Conservation (phyloP, 1,140 invertebrate species). For the Trichoplusia ni region DNA sequence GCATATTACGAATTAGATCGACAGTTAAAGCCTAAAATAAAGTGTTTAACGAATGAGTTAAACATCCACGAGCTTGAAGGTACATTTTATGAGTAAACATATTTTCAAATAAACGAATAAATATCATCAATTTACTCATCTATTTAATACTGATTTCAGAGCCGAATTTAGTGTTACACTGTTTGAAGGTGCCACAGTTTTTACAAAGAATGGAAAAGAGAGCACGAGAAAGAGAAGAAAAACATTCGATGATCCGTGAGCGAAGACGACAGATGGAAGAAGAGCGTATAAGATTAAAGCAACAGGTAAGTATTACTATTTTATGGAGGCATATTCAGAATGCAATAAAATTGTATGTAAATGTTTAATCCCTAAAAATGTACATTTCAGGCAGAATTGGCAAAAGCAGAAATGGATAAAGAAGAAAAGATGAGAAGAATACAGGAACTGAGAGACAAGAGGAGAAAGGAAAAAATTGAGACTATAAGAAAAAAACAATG, state of each 20-base stretch:
- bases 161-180: slow-evolving; percentile 76
- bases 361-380: too few species aligned
- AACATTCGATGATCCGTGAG: slow-evolving; percentile 83
- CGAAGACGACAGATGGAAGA: slow-evolving; percentile 83
- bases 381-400: slow-evolving; percentile 64
- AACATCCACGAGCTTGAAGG: slow-evolving; percentile 70
- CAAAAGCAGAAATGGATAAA: slow-evolving; percentile 81
- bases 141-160: slow-evolving; percentile 50
- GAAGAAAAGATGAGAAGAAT: slow-evolving; percentile 83
- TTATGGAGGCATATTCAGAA: too few species aligned
- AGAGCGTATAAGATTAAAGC: slow-evolving; percentile 81
- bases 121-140: not conserved
- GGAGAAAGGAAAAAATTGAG: slow-evolving; percentile 83
- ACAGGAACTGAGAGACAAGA: slow-evolving; percentile 82
- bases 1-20: slow-evolving; percentile 82
- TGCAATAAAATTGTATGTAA: too few species aligned
- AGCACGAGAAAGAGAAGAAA: slow-evolving; percentile 83
- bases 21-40: slow-evolving; percentile 82
- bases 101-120: not conserved
- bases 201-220: slow-evolving; percentile 85
- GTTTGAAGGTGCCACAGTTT: slow-evolving; percentile 83
- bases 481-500: slow-evolving; percentile 82
- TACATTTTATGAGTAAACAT: too few species aligned
- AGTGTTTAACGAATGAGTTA: slow-evolving; percentile 81
- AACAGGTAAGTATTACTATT: slow-evolving; percentile 59